Base-by-base conservation (phyloP, 2,113 vertebrate species). In the Rhinolophus sinicus region DNA sequence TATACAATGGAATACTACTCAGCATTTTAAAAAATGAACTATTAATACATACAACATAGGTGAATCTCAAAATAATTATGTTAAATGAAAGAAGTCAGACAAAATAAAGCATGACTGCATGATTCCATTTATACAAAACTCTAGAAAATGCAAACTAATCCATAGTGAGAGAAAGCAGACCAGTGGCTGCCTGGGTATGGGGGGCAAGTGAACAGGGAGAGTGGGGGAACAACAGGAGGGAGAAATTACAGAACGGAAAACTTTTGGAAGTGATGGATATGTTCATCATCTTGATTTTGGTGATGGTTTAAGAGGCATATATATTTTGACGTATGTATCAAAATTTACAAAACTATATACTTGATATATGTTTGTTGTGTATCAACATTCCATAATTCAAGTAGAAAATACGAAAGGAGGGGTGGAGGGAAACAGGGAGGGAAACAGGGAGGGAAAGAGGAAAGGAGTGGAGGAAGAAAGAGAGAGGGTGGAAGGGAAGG, bases 21-120 rank as follows among this genome's bases (percentile, higher is more conserved):
- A 94, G 60, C 35, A 96, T 87, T 95, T 72, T 67, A 70, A 89
- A 67, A 60, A 89, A 90, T 73, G n/a, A 87, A 84, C 10, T 72
- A 94, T 22, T 80, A 87, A 87, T 78, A 96, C 6, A 93, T n/a
- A 83, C 8, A 62, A 52, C 9, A 88, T 52, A 95, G 30, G 69
- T 72, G 7, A 85, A 75, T 88, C 22, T 73, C 65, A 90, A 75
- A 93, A 70, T 88, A 76, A 90, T 65, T 92, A 89, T 15, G 4
- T 1, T 58, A 87, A 95, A 83, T 52, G 18, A 96, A 82, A 80
- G 47, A 80, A 38, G 15, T 47, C 26, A 78, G 4, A 70, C 6
- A 16, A 40, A 70, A 69, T 58, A 72, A 35, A 77, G 8, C n/a
- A 90, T 47, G 30, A 88, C 22, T 60, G 0, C n/a, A 76, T 52